Conservation (phyloP, 2,797 vertebrate species). For the Staurois parvus region DNA sequence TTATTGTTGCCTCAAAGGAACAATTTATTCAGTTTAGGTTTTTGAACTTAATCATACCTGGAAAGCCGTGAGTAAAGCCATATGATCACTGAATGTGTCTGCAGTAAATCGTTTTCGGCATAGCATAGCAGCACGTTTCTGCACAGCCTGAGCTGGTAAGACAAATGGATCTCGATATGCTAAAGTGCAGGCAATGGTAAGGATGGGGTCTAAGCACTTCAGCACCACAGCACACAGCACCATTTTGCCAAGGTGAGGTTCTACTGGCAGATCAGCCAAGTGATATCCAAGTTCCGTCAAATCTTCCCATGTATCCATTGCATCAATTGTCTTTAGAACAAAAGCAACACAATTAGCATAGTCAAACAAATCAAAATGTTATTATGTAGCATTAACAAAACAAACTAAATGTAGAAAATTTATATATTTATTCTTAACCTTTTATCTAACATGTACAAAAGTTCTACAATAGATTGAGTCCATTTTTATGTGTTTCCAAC, state of each 20-base stretch:
- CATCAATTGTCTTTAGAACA: slow-evolving; percentile 84
- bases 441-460: too few species aligned
- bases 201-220: slow-evolving; percentile 94
- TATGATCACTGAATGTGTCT: slow-evolving; percentile 92
- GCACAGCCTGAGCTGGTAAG: slow-evolving; percentile 84
- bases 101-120: slow-evolving; percentile 87
- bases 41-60: slow-evolving; percentile 79
- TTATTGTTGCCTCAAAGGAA: too few species aligned
- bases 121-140: slow-evolving; percentile 87
- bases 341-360: not conserved
- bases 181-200: slow-evolving; percentile 93
- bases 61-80: slow-evolving; percentile 93
- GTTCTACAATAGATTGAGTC: too few species aligned
- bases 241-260: slow-evolving; percentile 98
- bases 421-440: too few species aligned
- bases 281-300: slow-evolving; percentile 93
- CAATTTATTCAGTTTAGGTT: too few species aligned
- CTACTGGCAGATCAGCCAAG: slow-evolving; percentile 90
- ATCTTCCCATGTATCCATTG: slow-evolving; percentile 91
- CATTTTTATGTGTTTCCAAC: too few species aligned
- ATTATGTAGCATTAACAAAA: not conserved
- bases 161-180: slow-evolving; percentile 93
- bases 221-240: slow-evolving; percentile 89
- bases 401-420: too few species aligned
- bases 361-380: not conserved